These are phyloP conservation scores for Chaenodraco wilsoni DNA, from an alignment of 2,797 vertebrate genomes.

Conservation along the genomic window DNA sequence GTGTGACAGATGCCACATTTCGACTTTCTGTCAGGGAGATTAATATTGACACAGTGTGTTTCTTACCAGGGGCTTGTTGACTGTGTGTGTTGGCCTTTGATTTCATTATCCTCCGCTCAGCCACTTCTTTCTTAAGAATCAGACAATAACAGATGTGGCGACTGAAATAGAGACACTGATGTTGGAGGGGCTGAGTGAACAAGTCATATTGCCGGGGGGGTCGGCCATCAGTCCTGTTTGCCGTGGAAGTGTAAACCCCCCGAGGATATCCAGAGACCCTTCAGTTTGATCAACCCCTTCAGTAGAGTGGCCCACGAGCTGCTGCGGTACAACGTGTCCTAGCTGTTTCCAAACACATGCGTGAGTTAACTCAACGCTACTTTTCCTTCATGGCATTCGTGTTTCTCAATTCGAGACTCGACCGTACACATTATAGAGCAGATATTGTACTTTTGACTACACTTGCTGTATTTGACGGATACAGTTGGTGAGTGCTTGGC, in stretches of 20 bases:
- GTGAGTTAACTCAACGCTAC: not conserved
- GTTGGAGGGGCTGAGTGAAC: constrained; percentile 81
- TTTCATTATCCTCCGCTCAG: constrained; percentile 86
- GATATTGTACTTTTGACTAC: not conserved
- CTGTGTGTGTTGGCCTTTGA: constrained; percentile 86
- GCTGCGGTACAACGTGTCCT: not conserved
- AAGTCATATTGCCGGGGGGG: constrained; percentile 78
- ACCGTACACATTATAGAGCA: not conserved
- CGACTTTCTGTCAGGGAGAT: constrained; percentile 88
- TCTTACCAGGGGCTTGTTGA: constrained; percentile 86
- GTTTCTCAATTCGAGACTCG: not conserved
- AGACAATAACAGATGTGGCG: constrained; percentile 89
- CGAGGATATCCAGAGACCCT: constrained; percentile 61
- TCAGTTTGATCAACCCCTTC: constrained; percentile 64
- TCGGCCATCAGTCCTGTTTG: constrained; percentile 78
- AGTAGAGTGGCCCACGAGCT: constrained; percentile 9
- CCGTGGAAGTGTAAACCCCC: constrained; percentile 72
- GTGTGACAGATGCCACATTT: constrained; percentile 89
- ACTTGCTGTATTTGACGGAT: constrained; percentile 1
- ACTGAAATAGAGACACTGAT: constrained; percentile 82
- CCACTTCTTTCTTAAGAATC: constrained; percentile 88
- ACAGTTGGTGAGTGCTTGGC: not conserved
- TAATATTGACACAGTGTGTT: constrained; percentile 89
- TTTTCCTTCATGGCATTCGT: not conserved
- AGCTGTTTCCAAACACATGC: constrained; percentile 4